Evolutionary conservation across 2,113 vertebrate species (phyloP), one percentile per base, ranked within the genome.

Genomic region (Pedionomus torquatus): DNA sequence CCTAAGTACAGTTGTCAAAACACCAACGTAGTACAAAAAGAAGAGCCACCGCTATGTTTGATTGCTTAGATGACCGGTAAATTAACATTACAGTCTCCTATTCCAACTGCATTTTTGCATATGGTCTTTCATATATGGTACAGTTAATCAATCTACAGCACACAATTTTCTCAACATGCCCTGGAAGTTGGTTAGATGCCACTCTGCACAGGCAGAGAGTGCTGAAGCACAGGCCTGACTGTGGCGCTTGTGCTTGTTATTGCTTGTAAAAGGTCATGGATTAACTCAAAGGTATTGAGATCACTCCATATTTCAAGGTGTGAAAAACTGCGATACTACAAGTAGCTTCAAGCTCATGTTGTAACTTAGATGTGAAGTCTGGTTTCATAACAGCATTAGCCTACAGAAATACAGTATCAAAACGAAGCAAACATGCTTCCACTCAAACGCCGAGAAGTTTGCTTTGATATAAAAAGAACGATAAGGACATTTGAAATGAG

Each of bases 41-140:
- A 72, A 91, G 46, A 91, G 70, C n/a, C 66, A 80, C 41, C 25
- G 23, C 44, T 58, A 49, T 37, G 65, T 82, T 25, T 84, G 87
- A 89, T 60, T 90, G 39, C 75, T 92, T 70, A 84, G 58, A 65
- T 60, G 79, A 88, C 11, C 64, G 58, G 82, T 66, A 81, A 71
- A 77, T 63, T 71, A 72, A 51, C 43, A 48, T n/a, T 93, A 44
- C 82, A 90, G 90, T 81, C 92, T 93, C 75, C 74, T 86, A 51
- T 23, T 80, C 90, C 90, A 94, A 94, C 90, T 95, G 87, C 71
- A 83, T 88, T 90, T 79, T 69, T 96, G 41, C 92, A 94, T 83
- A 88, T 43, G 72, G 37, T 39, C 80, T 84, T 83, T 83, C 48
- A 51, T 43, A 43, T 28, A 84, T 0, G 7, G 60, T 20, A 64